Evolutionary conservation across 1,140 invertebrate species (phyloP), one percentile per base, ranked within the genome.

Genomic region (Platyura marginata): DNA sequence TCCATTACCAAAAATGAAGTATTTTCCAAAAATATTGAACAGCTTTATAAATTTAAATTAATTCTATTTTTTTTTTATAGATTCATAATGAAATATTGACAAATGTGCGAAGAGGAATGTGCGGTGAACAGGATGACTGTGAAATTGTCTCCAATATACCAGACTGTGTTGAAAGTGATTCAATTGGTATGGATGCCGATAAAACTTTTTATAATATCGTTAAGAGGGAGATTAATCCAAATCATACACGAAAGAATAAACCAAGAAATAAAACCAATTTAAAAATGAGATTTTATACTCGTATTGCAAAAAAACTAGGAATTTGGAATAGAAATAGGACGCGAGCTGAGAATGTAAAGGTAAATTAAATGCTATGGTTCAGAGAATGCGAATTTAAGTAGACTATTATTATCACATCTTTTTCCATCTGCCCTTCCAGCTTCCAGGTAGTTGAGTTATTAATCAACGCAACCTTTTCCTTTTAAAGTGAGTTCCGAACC

Each of bases 81-180:
- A n/a, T 40, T 23, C 22, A 44, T 34, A 18, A 44, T n/a, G 29
- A 34, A 20, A 11, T 44, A 1, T 19, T 19, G 2, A 29, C 35
- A 20, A 19, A 45, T 19, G 13, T 42, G 15, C 35, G 41, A 37
- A 16, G 18, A 37, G n/a, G 41, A 6, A 10, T 46, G 11, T 46
- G 45, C 18, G 33, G 21, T 11, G 36, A 40, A 11, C 29, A 34
- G 18, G 29, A 39, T 19, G 25, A 39, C 5, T 46, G 45, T 46
- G 41, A 43, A 34, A 19, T 46, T 20, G 16, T 40, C 6, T 39
- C 45, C 3, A 29, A 46, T 10, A 34, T 42, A 20, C 44, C 44
- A 4, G 44, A 46, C 37, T 46, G 44, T 15, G 32, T 22, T 21
- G 32, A 40, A 16, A 21, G 21, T 3, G 21, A 39, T 33, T 23